These are phyloP conservation scores for Piprites chloris DNA, from an alignment of 2,113 vertebrate genomes.

Conservation along the genomic window DNA sequence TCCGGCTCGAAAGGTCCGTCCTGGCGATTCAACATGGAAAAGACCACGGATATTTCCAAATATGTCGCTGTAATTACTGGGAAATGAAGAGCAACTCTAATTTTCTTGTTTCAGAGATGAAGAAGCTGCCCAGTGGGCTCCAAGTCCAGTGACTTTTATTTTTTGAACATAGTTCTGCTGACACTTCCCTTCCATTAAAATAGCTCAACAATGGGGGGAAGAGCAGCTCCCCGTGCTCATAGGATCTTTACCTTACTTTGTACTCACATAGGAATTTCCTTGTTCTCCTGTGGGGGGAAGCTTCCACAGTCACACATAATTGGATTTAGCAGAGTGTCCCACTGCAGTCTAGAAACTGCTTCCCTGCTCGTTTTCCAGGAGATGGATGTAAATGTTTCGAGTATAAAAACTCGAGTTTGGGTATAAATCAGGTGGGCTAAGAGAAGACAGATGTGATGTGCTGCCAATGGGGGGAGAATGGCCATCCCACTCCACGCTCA, in stretches of 20 bases:
- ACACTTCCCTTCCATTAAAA: constrained; percentile 25
- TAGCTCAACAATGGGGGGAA: constrained; percentile 11
- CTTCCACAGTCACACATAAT: not conserved
- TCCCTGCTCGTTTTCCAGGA: not conserved
- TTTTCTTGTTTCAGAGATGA: not conserved
- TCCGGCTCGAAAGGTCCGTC: not conserved
- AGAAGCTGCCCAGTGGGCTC: not conserved
- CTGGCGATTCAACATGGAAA: not conserved
- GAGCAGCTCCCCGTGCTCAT: not conserved
- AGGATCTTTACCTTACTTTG: constrained; percentile 27
- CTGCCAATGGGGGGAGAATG: not conserved
- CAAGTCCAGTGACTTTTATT: not conserved
- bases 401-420: not conserved
- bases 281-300: not conserved
- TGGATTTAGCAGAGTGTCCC: not conserved
- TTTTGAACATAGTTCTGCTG: not conserved
- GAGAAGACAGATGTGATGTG: not conserved
- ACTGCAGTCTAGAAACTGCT: not conserved
- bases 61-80: not conserved
- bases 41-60: not conserved
- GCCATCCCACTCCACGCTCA: not conserved
- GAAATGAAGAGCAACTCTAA: not conserved
- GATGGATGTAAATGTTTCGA: not conserved
- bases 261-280: not conserved
- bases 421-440: not conserved